These are phyloP conservation scores for Tachuris rubrigastra DNA, from an alignment of 2,113 vertebrate species.

Conservation along the genomic window DNA sequence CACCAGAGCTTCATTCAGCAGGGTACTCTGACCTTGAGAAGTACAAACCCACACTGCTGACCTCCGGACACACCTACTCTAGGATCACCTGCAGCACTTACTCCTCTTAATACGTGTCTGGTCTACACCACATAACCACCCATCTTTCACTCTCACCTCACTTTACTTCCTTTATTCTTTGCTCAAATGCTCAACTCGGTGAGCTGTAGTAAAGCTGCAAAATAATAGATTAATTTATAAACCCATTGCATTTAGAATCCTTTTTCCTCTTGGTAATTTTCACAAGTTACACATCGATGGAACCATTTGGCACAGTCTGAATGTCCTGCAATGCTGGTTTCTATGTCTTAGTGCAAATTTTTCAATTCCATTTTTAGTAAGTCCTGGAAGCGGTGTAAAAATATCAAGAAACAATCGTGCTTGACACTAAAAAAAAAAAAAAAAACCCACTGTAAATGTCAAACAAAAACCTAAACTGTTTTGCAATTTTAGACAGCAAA, in stretches of 20 bases:
- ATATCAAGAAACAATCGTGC: neutral
- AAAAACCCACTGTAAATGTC: neutral
- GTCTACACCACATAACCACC: rapidly evolving
- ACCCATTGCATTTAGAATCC: neutral
- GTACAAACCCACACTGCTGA: neutral
- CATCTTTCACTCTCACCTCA: neutral
- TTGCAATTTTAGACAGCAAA: neutral
- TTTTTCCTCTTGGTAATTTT: neutral
- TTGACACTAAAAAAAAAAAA: neutral
- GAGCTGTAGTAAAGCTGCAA: neutral
- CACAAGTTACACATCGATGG: neutral
- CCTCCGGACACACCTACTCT: neutral
- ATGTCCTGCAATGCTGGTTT: neutral
- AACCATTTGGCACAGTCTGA: neutral
- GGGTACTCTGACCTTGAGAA: neutral
- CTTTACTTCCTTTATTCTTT: neutral
- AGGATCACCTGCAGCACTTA: neutral
- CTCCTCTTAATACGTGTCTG: neutral
- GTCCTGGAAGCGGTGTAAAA: neutral
- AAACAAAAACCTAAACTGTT: neutral
- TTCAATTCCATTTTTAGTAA: neutral
- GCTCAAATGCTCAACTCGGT: neutral
- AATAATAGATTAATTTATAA: neutral
- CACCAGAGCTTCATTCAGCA: rapidly evolving
- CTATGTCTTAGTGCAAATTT: neutral